These are phyloP conservation scores for Cenopis cana DNA, from an alignment of 2,888 invertebrate genomes.

Conservation along the genomic window DNA sequence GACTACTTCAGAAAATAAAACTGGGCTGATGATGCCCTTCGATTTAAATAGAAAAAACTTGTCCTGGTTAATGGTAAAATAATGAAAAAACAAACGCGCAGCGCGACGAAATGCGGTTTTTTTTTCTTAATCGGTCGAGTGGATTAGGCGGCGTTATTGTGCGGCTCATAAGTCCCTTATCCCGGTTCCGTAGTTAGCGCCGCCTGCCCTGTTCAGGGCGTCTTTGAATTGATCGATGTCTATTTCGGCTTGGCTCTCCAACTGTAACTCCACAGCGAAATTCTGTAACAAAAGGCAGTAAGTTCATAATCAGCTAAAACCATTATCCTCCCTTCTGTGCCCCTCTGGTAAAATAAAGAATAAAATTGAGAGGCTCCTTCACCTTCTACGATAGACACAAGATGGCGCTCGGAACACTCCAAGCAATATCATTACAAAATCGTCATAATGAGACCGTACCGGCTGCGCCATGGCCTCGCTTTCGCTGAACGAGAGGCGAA, in stretches of 20 bases:
- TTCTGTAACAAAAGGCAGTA: slow-evolving; percentile 82
- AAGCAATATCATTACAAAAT: slow-evolving; percentile 31
- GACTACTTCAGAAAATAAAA: slow-evolving; percentile 51
- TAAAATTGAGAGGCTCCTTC: neutral
- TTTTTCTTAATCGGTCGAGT: slow-evolving; percentile 56
- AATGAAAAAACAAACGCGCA: slow-evolving; percentile 28
- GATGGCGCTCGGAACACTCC: slow-evolving; percentile 17
- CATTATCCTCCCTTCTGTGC: neutral
- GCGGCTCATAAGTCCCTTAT: slow-evolving; percentile 86
- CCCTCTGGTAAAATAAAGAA: too few relatives aligned
- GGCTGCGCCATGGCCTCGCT: slow-evolving; percentile 1
- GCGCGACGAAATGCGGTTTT: slow-evolving; percentile 43
- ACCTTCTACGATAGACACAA: neutral
- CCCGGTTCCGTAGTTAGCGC: slow-evolving; percentile 93
- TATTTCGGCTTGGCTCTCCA: slow-evolving; percentile 88
- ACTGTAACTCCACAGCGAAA: slow-evolving; percentile 91
- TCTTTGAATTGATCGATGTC: slow-evolving; percentile 89
- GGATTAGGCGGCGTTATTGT: slow-evolving; percentile 54
- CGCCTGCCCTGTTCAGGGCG: slow-evolving; percentile 89
- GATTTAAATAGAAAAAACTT: slow-evolving; percentile 47
- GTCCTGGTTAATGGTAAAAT: slow-evolving; percentile 12
- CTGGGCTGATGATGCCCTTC: slow-evolving; percentile 54
- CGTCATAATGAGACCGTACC: slow-evolving; percentile 55
- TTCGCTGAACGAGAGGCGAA: slow-evolving; percentile 23
- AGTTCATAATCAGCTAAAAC: neutral